Evolutionary conservation across 2,797 vertebrate species (phyloP), one percentile per base, ranked within the genome.

Genomic region (Neosilurus hyrtlii): DNA sequence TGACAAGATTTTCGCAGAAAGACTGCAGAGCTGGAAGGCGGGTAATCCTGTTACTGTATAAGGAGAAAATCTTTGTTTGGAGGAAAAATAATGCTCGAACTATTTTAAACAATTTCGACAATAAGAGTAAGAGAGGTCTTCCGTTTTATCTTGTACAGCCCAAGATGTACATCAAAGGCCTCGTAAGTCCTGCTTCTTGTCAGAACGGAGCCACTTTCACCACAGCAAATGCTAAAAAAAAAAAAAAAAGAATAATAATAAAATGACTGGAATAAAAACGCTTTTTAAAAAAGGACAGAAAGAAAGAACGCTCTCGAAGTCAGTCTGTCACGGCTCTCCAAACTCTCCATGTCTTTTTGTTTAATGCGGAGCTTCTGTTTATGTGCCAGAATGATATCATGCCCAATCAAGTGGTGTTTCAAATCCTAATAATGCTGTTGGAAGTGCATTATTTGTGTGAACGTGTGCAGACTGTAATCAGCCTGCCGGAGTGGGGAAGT

Each of bases 1-100:
- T 94, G 94, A 94, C 93, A 94, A 88, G 92, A 93, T 92, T 94
- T 94, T 87, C 89, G 87, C 92, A 90, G 94, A 94, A 94, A 94
- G 90, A 92, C 92, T 83, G 87, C 93, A 94, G 94, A 89, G 87
- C 86, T 70, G 63, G 86, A 82, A 87, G 81, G 26, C 24, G 61
- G 71, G 84, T 86, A 87, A 86, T 85, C 74, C 85, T 79, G 85
- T 93, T 91, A 91, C 94, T 95, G 92, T 95, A 95, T 94, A 94
- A 92, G 94, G 94, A 90, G 89, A 94, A 91, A 94, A 92, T 85
- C 94, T 91, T 90, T 87, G 85, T 87, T 68, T 20, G 35, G 35
- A 8, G 24, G 62, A 61, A 43, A 43, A 10, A 92, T 94, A 89
- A 95, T 93, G 89, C 87, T 89, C 87, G 89, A 92, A 92, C 85